Base-by-base conservation (phyloP, 2,888 invertebrate genomes). In the Anarsia innoxiella region DNA sequence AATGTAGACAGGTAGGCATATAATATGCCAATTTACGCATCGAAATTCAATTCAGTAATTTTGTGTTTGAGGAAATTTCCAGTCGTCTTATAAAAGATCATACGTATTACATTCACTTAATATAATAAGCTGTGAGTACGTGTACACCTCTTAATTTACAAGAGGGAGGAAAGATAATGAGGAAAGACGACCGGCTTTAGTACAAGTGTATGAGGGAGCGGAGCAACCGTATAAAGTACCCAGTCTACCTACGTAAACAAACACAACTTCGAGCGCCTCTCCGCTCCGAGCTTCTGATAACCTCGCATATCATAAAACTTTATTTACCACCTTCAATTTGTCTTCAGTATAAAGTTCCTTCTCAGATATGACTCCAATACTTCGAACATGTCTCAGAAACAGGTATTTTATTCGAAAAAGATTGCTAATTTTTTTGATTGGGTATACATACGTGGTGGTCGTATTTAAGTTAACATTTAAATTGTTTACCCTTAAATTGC, bases 281-380 rank as follows among this genome's bases (percentile, higher is more conserved):
- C 59, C 65, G 59, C 57, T 64, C 61, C 59, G 57, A 65, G 60
- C 64, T 68, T 58, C 70, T 71, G 76, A 78, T 79, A 78, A 78
- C 74, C 68, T 63, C 64, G 68, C 72, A 68, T 73, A 73, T 75
- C 76, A 71, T 72, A 74, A 74, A 77, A 79, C 72, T 79, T 76
- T 78, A 73, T 74, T 74, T 72, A 68, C 69, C 67, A 65, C 69
- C 70, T 67, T 60, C 69, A 72, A 79, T 75, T 77, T 76, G 73
- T 76, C 75, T 71, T 70, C 11, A 57, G 64, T 60, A 53, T 66
- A 70, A 78, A 58, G 73, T 77, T 58, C 53, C 59, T 66, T 66
- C 64, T 67, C 66, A 64, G 68, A 69, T 70, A 71, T 66, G 64
- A 64, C 65, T 69, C 61, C 61, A 64, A 64, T 16, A 19, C 19